phyloP scores from a whole-genome alignment of 1,140 invertebrate species.

The Hylaeus volcanicus region DNA sequence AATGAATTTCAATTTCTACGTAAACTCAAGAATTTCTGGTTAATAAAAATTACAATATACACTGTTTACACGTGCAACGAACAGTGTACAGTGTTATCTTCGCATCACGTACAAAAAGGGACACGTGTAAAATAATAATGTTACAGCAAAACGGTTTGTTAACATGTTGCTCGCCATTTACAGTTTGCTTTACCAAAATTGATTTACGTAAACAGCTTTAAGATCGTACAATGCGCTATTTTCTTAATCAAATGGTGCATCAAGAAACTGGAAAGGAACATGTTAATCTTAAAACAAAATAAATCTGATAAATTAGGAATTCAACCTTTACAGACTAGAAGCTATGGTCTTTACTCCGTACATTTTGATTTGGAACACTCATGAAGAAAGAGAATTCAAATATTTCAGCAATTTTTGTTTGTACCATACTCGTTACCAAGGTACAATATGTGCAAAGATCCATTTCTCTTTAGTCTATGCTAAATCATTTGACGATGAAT shows the following conservation, averaged over 20 bases:
- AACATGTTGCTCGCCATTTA: not conserved
- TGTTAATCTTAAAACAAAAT: constrained; percentile 26
- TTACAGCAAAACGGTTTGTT: not conserved
- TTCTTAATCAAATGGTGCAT: constrained; percentile 19
- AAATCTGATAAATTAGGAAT: constrained; percentile 46
- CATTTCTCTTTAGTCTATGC: constrained; percentile 10
- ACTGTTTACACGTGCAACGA: not conserved
- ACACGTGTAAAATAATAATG: constrained; percentile 11
- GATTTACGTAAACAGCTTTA: not conserved
- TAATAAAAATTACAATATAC: not conserved
- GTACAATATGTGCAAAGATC: not conserved
- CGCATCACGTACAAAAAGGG: not conserved
- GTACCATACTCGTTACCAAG: constrained; percentile 36
- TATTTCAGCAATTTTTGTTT: constrained; percentile 27
- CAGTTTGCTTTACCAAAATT: not conserved
- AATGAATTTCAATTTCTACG: not conserved
- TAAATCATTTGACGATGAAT: constrained; percentile 32
- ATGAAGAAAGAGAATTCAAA: constrained; percentile 23
- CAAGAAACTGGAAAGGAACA: constrained; percentile 29
- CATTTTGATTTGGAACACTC: constrained; percentile 14
- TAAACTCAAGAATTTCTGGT: constrained; percentile 23
- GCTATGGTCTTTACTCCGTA: constrained; percentile 36
- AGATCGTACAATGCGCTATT: not conserved
- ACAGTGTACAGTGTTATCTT: not conserved
- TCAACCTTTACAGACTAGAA: constrained; percentile 61